Base-by-base conservation (phyloP, 2,113 vertebrate genomes). In the Cottus gobio region DNA sequence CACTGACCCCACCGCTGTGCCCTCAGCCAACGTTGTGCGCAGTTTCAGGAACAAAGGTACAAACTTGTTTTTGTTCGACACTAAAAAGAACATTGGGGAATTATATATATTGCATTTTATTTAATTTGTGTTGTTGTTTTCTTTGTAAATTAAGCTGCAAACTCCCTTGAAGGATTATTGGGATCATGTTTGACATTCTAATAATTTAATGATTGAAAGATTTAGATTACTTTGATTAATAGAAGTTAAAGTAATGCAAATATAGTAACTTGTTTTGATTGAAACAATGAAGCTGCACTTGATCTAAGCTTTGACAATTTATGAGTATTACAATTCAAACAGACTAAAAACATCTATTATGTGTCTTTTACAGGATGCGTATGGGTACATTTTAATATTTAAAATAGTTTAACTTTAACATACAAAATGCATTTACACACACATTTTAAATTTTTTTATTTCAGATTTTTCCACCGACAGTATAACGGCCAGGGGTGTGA, bases 41-140 rank as follows among this genome's bases (percentile, higher is more conserved):
- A 98, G 98, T 93, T 99, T 98, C 96, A 97, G 96, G 90, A 99
- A 98, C 1, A 96, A 99, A 97, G 97, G 98, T 99, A 96, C 86
- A 94, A 42, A 36, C 36, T 74, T 72, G 1, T 39, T 63, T 73
- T 87, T 75, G 9, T 72, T 56, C 28, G 24, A 57, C 22, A 54
- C 3, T 20, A 62, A 9, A 52, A 16, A 16, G 42, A 58, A 11
- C 36, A 2, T 10, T 24, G 24, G 22, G 12, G n/a, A 50, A 36
- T 36, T 60, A 3, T 48, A 20, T 64, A 15, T 34, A 16, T 22
- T 60, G 30, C 66, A 62, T 37, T 2, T 48, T 48, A 20, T 48
- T 20, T 7, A 61, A 8, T 26, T 39, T 61, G 13, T 30, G 3
- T 57, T 48, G 10, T 10, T 44, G 69, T 31, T 3, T 46, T 70